A percentile compares a stretch with the other conserved stretches of the same genome.
These are phyloP conservation scores for Crossaster papposus DNA, from an alignment of 53 echinoderm and acorn worm genomes.

Conservation along the genomic window DNA sequence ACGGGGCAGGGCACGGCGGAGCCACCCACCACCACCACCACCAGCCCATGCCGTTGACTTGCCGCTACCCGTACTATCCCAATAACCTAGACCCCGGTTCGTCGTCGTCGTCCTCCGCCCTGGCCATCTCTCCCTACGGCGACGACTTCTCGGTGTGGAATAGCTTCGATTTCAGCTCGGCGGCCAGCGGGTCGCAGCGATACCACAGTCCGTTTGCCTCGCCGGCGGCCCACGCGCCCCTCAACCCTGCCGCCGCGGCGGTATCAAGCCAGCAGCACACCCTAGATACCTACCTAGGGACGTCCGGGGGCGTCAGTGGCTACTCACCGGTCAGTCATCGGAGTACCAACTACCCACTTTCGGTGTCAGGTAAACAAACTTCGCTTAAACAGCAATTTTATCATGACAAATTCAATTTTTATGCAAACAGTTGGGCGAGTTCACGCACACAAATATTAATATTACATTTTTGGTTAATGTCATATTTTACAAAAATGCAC, in stretches of 20 bases:
- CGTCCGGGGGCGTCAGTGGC: not conserved
- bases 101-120: slow-evolving; percentile 21
- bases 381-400: not conserved
- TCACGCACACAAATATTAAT: no score
- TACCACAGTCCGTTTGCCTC: slow-evolving; percentile 54
- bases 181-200: slow-evolving; percentile 3
- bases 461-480: no score
- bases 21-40: slow-evolving; percentile 27
- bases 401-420: not conserved
- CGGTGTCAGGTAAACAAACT: slow-evolving; percentile 36
- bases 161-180: slow-evolving; percentile 71
- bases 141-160: slow-evolving; percentile 92
- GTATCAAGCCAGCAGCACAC: slow-evolving; percentile 36
- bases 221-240: slow-evolving; percentile 45
- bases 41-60: slow-evolving; percentile 69
- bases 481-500: no score
- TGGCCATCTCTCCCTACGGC: slow-evolving; percentile 62
- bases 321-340: slow-evolving; percentile 26
- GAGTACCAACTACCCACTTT: slow-evolving; percentile 33
- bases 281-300: slow-evolving; percentile 18
- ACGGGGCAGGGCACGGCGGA: not conserved
- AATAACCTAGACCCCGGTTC: slow-evolving; percentile 68
- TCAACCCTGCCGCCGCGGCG: slow-evolving; percentile 53
- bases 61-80: slow-evolving; percentile 82
- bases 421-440: not conserved